Evolutionary conservation across 2,797 vertebrate genomes (phyloP), one percentile per base, ranked within the genome.

Genomic region (Spondyliosoma cantharus): DNA sequence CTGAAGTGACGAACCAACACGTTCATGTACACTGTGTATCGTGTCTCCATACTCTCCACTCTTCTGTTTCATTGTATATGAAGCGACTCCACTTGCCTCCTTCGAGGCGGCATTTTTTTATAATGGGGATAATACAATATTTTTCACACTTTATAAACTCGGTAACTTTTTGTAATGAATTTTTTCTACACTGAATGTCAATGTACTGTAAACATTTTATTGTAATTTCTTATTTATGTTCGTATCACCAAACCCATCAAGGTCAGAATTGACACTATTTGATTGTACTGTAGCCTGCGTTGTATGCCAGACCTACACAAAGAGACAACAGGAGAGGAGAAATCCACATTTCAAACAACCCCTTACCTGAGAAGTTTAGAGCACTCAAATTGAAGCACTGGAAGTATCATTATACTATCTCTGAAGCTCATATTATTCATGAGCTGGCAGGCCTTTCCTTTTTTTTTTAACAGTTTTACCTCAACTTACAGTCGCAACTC

Each of bases 61-160:
- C 45, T 68, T 84, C 50, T 60, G 82, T 91, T 85, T 90, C 79
- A 88, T 85, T 86, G 69, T 95, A 93, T 91, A 95, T 87, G 83
- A 95, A 95, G 95, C 82, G 81, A 93, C 83, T 89, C 95, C 93
- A 81, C 94, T 97, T 96, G 96, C 97, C 96, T 97, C 95, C 93
- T 97, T 98, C 91, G 96, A 97, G 94, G 96, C 95, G 96, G 96
- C 96, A 75, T 95, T 97, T 97, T 97, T 94, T 96, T 96, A 96
- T 96, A 96, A 84, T 54, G 79, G 84, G 86, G 71, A 86, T 91
- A 92, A 83, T 71, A 89, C 45, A 74, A 84, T 96, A 97, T 98
- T 97, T 97, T 96, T 96, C 96, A 97, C 95, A 93, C 91, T 97
- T 97, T 96, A 93, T 95, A 96, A 93, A 95, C 94, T 92, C 88